phyloP scores from a whole-genome alignment of 2,797 vertebrate genomes.

The Malacoraja senta region DNA sequence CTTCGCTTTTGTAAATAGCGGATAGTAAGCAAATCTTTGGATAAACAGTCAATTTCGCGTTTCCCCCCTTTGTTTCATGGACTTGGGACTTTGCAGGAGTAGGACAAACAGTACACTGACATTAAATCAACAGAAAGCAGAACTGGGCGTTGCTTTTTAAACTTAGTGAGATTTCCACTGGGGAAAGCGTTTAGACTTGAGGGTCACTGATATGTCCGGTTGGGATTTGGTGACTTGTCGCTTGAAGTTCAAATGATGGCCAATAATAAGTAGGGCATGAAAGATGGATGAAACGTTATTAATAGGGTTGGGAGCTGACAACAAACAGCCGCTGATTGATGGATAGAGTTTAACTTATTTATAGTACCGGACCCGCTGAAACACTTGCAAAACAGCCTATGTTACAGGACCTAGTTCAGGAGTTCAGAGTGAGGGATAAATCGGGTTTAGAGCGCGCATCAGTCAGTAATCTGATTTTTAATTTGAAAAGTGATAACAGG shows the following conservation, averaged over 20 bases:
- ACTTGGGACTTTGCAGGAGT: background rate
- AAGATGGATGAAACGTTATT: background rate
- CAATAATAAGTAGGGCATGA: background rate
- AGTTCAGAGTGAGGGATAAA: background rate
- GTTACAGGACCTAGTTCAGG: background rate
- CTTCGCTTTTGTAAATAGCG: background rate
- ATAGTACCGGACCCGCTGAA: background rate
- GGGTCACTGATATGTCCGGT: background rate
- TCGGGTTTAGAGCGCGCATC: background rate
- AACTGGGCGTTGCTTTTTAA: background rate
- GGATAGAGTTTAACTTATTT: slow-evolving; percentile 24
- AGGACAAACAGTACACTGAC: background rate
- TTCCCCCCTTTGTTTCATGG: too few species aligned
- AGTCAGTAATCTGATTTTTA: background rate
- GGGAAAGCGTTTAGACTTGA: background rate
- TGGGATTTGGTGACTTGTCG: background rate
- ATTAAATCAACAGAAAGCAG: background rate
- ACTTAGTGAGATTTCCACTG: background rate
- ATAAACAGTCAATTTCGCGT: background rate
- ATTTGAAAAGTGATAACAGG: background rate
- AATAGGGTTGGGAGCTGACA: background rate
- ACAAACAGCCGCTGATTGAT: background rate
- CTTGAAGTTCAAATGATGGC: background rate
- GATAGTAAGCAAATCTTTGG: background rate
- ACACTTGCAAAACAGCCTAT: background rate